Evolutionary conservation across 2,797 vertebrate species (phyloP).

Genomic region (Crenichthys baileyi): DNA sequence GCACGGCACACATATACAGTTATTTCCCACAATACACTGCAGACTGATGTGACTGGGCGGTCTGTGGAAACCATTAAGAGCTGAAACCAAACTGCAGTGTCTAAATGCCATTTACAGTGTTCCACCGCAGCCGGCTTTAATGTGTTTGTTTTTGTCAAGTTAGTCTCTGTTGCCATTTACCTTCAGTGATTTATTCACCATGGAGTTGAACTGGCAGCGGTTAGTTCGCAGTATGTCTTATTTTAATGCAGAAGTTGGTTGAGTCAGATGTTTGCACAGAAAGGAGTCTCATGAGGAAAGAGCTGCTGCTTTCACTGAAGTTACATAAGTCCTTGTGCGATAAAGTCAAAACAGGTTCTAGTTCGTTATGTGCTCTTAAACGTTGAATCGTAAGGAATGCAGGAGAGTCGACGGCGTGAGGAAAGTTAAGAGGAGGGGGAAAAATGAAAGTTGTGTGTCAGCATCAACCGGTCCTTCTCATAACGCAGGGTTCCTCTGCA

Average conservation of each 20-base stretch:
- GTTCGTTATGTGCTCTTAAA: neutral
- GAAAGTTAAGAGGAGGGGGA: neutral
- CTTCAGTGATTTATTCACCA: neutral
- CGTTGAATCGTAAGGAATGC: neutral
- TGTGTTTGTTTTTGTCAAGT: conserved; percentile 40
- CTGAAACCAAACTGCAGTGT: conserved; percentile 22
- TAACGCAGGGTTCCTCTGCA: neutral
- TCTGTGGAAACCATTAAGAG: conserved; percentile 68
- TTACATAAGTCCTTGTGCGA: conserved; percentile 4
- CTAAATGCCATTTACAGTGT: conserved; percentile 18
- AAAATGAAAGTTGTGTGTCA: conserved; percentile 27
- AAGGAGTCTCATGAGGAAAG: neutral
- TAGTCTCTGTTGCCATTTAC: conserved; percentile 57
- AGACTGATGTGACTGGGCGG: conserved; percentile 36
- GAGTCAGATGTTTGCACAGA: conserved; percentile 2
- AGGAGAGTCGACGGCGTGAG: conserved; percentile 12
- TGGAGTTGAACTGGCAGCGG: conserved; percentile 9
- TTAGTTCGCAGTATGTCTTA: conserved; percentile 30
- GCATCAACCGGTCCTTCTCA: neutral
- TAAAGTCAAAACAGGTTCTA: conserved; percentile 5
- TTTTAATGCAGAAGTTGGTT: conserved; percentile 1
- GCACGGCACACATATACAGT: conserved; percentile 16
- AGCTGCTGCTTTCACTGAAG: conserved; percentile 13
- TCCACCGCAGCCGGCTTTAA: conserved; percentile 30
- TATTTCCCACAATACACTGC: conserved; percentile 18